These are phyloP conservation scores for Cardinalis cardinalis DNA, from an alignment of 2,113 vertebrate species.

Conservation along the genomic window DNA sequence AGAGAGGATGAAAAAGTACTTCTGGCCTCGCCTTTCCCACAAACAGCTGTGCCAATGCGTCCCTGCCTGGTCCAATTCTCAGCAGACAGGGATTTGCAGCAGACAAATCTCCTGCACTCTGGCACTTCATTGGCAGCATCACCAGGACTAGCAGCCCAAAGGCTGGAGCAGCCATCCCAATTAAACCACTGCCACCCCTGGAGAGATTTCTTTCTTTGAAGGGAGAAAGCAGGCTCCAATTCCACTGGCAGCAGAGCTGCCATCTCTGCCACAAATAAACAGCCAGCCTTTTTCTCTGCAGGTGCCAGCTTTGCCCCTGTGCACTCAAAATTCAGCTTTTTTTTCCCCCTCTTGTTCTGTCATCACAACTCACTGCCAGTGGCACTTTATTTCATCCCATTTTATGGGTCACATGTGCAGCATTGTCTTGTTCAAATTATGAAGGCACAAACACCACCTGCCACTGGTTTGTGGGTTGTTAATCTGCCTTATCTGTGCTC, in stretches of 20 bases:
- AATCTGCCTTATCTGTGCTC: not conserved
- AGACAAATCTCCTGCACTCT: not conserved
- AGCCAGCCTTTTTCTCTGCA: not conserved
- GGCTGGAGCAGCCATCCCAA: not conserved
- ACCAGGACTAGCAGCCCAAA: not conserved
- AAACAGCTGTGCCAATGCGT: not conserved
- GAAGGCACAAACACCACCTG: slow-evolving; percentile 25
- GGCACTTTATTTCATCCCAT: not conserved
- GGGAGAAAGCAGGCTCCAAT: not conserved
- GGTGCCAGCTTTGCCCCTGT: not conserved
- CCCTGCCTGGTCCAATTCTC: not conserved
- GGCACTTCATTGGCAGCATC: not conserved
- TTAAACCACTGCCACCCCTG: not conserved
- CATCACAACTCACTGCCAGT: not conserved
- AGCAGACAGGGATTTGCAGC: not conserved
- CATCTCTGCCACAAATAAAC: not conserved
- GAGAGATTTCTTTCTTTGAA: not conserved
- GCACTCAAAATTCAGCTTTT: not conserved
- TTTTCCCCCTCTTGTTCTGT: not conserved
- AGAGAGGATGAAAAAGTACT: not conserved
- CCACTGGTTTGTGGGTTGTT: not conserved
- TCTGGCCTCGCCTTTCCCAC: not conserved
- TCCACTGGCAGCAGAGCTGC: not conserved
- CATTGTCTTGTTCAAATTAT: not conserved
- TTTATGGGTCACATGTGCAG: not conserved